These are phyloP conservation scores for Tetramorium simillimum DNA, from an alignment of 1,140 invertebrate genomes.

Conservation along the genomic window DNA sequence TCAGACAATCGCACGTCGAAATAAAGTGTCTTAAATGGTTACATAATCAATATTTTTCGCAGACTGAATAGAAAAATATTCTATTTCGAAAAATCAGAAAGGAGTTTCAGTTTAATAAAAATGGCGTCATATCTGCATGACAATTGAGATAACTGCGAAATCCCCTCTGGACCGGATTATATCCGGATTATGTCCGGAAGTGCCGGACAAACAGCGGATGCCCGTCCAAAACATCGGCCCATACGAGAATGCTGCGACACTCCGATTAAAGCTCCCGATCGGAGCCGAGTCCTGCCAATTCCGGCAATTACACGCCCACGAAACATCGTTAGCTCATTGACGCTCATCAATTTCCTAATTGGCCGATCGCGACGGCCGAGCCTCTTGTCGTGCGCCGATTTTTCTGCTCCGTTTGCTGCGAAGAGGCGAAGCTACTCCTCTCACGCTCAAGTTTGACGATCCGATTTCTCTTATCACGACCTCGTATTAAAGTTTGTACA, in stretches of 20 bases:
- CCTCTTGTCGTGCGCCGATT: not conserved
- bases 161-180: not conserved
- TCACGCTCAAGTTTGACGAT: not conserved
- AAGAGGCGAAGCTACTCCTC: not conserved
- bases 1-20: not conserved
- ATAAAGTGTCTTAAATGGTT: not conserved
- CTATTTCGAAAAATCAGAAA: not conserved
- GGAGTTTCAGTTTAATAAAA: not conserved
- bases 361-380: not conserved
- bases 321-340: slow-evolving; percentile 65
- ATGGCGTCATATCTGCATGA: not conserved
- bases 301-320: slow-evolving; percentile 71
- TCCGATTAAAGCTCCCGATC: slow-evolving; percentile 64
- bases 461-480: not conserved
- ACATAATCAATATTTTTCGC: not conserved
- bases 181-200: slow-evolving; percentile 62
- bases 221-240: slow-evolving; percentile 47
- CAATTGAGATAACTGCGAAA: slow-evolving; percentile 16
- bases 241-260: slow-evolving; percentile 37
- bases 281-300: slow-evolving; percentile 72
- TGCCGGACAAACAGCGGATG: slow-evolving; percentile 69
- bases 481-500: not conserved
- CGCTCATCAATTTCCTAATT: slow-evolving; percentile 60
- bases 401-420: slow-evolving; percentile 17
- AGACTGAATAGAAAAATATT: not conserved